Conservation (phyloP, 2,888 invertebrate genomes). For the Standfussiana lucernea region DNA sequence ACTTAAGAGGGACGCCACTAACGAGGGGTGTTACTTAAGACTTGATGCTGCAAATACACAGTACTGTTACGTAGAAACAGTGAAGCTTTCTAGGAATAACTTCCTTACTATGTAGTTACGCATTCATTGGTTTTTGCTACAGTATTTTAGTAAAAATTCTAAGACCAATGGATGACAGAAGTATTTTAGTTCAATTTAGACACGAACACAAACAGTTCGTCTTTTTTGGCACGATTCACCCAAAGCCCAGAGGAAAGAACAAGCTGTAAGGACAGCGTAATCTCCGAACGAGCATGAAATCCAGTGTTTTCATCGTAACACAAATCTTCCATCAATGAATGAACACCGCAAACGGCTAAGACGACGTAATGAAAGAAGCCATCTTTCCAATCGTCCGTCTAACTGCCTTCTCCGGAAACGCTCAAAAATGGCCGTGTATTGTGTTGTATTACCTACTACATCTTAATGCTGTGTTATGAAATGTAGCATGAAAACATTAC, state of each 20-base stretch:
- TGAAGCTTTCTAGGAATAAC: constrained; percentile 33
- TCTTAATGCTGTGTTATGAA: constrained; percentile 18
- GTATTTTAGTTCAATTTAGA: neutral
- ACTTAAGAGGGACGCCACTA: constrained; percentile 52
- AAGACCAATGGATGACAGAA: neutral
- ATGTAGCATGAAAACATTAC: neutral
- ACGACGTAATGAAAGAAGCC: constrained; percentile 21
- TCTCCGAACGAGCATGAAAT: neutral
- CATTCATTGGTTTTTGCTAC: constrained; percentile 5
- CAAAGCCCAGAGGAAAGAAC: neutral
- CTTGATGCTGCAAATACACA: constrained; percentile 34
- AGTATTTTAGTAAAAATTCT: neutral
- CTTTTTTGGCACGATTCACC: neutral
- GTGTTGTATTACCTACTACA: neutral
- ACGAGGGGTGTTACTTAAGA: constrained; percentile 50
- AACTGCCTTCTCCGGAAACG: constrained; percentile 25
- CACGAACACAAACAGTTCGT: neutral
- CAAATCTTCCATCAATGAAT: neutral
- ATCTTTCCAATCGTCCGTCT: constrained; percentile 26
- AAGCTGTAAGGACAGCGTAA: neutral
- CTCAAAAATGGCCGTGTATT: constrained; percentile 31
- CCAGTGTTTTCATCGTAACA: neutral
- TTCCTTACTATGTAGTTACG: constrained; percentile 14
- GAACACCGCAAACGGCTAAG: neutral
- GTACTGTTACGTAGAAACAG: constrained; percentile 30